A percentile compares a stretch with the other conserved stretches of the same genome.
These are phyloP conservation scores for Emydoidea blandingii DNA, from an alignment of 2,797 vertebrate genomes.

Conservation along the genomic window DNA sequence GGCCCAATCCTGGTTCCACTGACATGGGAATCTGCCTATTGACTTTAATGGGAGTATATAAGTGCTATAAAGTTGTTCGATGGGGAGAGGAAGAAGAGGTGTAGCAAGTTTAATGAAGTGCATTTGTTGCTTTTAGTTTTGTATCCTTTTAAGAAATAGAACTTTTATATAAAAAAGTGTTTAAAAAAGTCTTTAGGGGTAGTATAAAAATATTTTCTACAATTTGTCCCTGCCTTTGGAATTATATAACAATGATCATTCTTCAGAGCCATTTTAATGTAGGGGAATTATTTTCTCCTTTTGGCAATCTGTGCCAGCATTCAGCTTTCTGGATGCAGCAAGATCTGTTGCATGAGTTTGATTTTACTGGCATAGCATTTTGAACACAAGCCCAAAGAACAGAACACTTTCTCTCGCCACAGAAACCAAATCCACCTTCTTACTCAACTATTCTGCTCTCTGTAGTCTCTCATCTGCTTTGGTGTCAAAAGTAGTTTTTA, in stretches of 20 bases:
- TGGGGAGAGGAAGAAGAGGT: neutral
- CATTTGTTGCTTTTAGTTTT: neutral
- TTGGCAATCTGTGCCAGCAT: neutral
- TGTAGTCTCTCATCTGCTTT: neutral
- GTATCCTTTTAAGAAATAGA: neutral
- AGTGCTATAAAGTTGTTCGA: neutral
- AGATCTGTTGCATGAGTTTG: neutral
- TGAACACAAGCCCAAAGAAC: slow-evolving; percentile 3
- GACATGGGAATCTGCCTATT: neutral
- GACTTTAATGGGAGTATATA: neutral
- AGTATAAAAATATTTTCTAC: neutral
- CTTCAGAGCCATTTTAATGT: neutral
- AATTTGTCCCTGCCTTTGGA: neutral
- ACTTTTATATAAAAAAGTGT: neutral
- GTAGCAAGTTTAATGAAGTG: neutral
- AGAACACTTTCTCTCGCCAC: neutral
- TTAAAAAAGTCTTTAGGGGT: fast-evolving
- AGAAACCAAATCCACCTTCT: neutral
- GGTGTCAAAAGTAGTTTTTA: neutral
- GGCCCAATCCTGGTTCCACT: neutral
- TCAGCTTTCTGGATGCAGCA: neutral
- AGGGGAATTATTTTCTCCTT: neutral
- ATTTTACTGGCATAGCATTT: neutral
- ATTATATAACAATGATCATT: neutral
- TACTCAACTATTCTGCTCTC: neutral